Base-by-base conservation (phyloP, 2,797 vertebrate species). In the Sebastiscus albofasciatus region DNA sequence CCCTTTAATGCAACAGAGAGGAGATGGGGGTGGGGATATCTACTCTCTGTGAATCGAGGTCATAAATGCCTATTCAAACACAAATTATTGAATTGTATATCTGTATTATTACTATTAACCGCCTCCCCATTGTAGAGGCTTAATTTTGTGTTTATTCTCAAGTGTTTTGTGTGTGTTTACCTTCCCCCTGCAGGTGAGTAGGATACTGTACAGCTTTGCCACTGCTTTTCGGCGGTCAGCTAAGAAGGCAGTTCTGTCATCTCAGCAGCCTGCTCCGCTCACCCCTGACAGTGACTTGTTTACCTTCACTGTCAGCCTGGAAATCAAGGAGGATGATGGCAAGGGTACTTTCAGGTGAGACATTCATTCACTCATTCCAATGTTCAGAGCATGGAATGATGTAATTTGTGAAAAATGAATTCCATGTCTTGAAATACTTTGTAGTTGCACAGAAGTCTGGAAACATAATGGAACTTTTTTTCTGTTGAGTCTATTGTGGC, bases 161-260 rank as follows among this genome's bases (percentile, higher is more conserved):
- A 34, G 8, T 59, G 29, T 18, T 34, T 34, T 73, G 11, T 58
- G 5, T 24, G 1, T 60, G 31, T 87, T 61, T 74, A 8, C 16
- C 7, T 65, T 39, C 49, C 4, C 65, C 31, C 59, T 73, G 11
- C 94, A 99, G 99, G 99, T 99, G 87, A 99, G 98, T 89, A 92
- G 99, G 82, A 99, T 99, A 93, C 95, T 99, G 77, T 99, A 99
- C 94, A 99, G 98, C 94, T 99, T 99, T 87, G 99, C 99, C 90
- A 99, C 98, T 65, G 98, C 99, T 31, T 99, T 99, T 91, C 97
- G 98, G 26, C 97, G 98, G 71, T 99, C 98, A 18, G 96, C 98
- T 71, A 99, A 97, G 90, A 97, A 97, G 92, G 96, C 96, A 3
- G 90, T 96, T 0, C 96, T 98, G 14, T 93, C 96, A 0, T 95